Percentiles rank a stretch among this genome's conserved stretches.
phyloP scores from a whole-genome alignment of 2,888 invertebrate genomes.

The Drosophila barbarae region DNA sequence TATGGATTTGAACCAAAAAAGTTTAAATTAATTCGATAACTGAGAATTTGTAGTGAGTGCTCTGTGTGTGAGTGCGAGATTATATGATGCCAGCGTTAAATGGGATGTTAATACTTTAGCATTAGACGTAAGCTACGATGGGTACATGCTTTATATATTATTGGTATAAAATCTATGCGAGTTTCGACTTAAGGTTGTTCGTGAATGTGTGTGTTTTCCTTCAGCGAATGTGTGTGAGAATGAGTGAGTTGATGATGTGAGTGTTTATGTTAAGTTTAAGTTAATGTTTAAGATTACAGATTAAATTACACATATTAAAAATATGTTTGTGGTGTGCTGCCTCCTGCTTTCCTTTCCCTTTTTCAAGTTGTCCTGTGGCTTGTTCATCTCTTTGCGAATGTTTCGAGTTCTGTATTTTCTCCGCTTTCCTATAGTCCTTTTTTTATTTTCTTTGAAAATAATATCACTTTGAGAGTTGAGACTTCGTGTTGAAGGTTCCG shows the following conservation, averaged over 20 bases:
- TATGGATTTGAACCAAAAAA: slow-evolving; percentile 3
- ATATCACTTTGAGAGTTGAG: slow-evolving; percentile 61
- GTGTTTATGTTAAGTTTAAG: slow-evolving; percentile 26
- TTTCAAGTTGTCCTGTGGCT: slow-evolving; percentile 6
- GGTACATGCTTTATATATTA: slow-evolving; percentile 14
- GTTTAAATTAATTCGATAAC: slow-evolving; percentile 23
- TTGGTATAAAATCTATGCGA: slow-evolving; percentile 26
- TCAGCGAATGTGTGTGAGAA: slow-evolving; percentile 31
- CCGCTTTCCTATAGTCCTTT: slow-evolving; percentile 6
- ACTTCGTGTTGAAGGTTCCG: slow-evolving; percentile 14
- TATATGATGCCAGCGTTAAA: slow-evolving; percentile 5
- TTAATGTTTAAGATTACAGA: slow-evolving; percentile 28
- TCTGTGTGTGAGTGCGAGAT: slow-evolving; percentile 2
- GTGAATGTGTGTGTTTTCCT: slow-evolving; percentile 32
- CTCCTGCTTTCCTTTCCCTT: slow-evolving; percentile 9
- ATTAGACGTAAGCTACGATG: slow-evolving; percentile 19
- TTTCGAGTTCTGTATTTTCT: slow-evolving; percentile 20
- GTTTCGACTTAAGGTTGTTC: slow-evolving; percentile 12
- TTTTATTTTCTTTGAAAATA: slow-evolving; percentile 70
- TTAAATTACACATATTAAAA: slow-evolving; percentile 55
- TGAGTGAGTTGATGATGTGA: slow-evolving; percentile 26
- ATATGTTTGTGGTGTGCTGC: slow-evolving; percentile 39
- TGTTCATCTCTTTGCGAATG: slow-evolving; percentile 50
- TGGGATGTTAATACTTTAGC: slow-evolving; percentile 36
- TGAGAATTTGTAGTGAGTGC: slow-evolving; percentile 26